A percentile compares a stretch with the other conserved stretches of the same genome.
Conservation (phyloP, 2,888 invertebrate genomes). For the Drosophila robusta region DNA sequence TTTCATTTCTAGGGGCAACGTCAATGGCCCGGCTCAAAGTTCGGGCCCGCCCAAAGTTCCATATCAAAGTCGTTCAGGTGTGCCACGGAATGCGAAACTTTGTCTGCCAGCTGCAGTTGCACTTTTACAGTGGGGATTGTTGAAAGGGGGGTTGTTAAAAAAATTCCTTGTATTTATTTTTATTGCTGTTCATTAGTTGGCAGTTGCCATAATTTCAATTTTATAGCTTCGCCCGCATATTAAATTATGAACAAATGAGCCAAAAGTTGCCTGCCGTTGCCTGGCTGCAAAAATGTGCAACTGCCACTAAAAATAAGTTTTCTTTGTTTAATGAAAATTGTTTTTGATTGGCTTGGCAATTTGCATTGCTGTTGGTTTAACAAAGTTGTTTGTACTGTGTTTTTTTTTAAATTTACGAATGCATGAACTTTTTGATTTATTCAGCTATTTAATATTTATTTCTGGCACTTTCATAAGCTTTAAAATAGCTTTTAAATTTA, state of each 20-base stretch:
- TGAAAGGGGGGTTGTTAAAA: not conserved
- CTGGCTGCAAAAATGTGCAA: conserved; percentile 1
- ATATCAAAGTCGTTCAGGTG: conserved; percentile 68
- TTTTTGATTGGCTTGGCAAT: conserved; percentile 29
- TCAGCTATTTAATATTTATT: not conserved
- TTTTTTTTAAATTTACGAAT: conserved; percentile 2
- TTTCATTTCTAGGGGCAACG: conserved; percentile 1
- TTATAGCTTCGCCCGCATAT: conserved; percentile 52
- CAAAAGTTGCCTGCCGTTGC: conserved; percentile 15
- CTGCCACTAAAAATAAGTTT: conserved; percentile 3
- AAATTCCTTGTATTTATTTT: conserved; percentile 67
- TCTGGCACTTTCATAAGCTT: not conserved
- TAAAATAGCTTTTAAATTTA: not conserved
- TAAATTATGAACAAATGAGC: conserved; percentile 28
- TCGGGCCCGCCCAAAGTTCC: conserved; percentile 29
- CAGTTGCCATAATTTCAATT: conserved; percentile 74
- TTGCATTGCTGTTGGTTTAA: conserved; percentile 7
- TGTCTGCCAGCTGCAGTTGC: conserved; percentile 47
- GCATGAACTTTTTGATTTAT: conserved; percentile 4
- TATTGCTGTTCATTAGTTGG: conserved; percentile 76
- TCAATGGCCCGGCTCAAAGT: conserved; percentile 14
- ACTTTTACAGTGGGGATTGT: not conserved
- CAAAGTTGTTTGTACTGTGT: not conserved
- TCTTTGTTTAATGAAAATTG: conserved; percentile 12
- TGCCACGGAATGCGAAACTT: conserved; percentile 57